Evolutionary conservation across 2,888 invertebrate genomes (phyloP).

Genomic region (Lumbricus terrestris): DNA sequence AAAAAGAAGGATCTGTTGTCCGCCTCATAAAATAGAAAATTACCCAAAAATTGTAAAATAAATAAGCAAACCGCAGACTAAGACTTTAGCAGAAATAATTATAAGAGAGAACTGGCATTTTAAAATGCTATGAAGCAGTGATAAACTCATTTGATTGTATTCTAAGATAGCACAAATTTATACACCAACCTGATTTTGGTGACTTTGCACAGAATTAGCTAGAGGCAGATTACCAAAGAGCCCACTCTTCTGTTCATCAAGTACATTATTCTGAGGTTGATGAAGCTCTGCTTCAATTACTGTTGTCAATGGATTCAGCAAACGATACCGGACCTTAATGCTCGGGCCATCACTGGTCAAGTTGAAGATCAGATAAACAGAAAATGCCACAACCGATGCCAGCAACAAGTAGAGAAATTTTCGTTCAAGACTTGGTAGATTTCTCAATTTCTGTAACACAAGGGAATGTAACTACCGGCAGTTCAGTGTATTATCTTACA

Average conservation of each 20-base stretch:
- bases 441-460: slow-evolving; percentile 13
- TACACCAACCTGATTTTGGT: background rate
- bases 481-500: background rate
- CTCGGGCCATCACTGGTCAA: background rate
- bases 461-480: background rate
- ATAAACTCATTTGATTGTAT: background rate
- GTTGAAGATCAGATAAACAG: slow-evolving; percentile 28
- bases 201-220: background rate
- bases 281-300: background rate
- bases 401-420: slow-evolving; percentile 27
- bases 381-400: slow-evolving; percentile 29
- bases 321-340: background rate
- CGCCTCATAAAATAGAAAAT: background rate
- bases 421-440: slow-evolving; percentile 33
- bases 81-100: no score
- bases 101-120: background rate
- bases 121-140: background rate
- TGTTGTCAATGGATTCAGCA: background rate
- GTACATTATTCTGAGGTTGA: background rate
- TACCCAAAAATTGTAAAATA: background rate
- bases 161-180: background rate
- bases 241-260: slow-evolving; percentile 3
- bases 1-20: background rate
- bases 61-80: no score
- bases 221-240: background rate